Evolutionary conservation across 2,113 vertebrate species (phyloP).

Genomic region (Porphyrio hochstetteri): DNA sequence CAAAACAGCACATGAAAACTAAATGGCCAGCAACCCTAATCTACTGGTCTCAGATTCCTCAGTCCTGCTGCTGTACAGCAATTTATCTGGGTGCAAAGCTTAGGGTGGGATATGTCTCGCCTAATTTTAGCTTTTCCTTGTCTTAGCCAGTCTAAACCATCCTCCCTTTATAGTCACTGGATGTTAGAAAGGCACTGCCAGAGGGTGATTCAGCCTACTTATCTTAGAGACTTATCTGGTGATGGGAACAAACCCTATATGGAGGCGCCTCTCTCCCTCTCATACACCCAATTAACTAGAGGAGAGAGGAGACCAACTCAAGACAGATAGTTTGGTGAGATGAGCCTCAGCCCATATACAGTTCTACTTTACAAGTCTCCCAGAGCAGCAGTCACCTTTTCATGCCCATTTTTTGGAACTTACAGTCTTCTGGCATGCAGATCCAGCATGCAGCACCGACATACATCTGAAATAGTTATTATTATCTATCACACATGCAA

Average conservation of each 20-base stretch:
- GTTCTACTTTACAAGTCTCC: not conserved
- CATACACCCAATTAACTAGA: not conserved
- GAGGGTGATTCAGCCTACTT: constrained; percentile 39
- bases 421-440: not conserved
- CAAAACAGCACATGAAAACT: not conserved
- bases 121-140: constrained; percentile 56
- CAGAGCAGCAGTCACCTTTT: not conserved
- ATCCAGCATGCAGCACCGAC: not conserved
- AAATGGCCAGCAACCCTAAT: not conserved
- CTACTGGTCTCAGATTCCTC: not conserved
- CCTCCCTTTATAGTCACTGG: constrained; percentile 10
- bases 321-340: not conserved
- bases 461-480: not conserved
- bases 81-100: not conserved
- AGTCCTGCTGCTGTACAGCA: not conserved
- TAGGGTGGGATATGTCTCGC: not conserved
- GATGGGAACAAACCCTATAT: constrained; percentile 1
- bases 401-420: not conserved
- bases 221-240: constrained; percentile 17
- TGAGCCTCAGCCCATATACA: not conserved
- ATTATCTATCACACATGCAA: not conserved
- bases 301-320: not conserved
- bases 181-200: not conserved
- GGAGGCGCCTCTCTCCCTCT: not conserved
- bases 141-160: constrained; percentile 23